Evolutionary conservation across 2,888 invertebrate genomes (phyloP).

Genomic region (Rosalia funebris): DNA sequence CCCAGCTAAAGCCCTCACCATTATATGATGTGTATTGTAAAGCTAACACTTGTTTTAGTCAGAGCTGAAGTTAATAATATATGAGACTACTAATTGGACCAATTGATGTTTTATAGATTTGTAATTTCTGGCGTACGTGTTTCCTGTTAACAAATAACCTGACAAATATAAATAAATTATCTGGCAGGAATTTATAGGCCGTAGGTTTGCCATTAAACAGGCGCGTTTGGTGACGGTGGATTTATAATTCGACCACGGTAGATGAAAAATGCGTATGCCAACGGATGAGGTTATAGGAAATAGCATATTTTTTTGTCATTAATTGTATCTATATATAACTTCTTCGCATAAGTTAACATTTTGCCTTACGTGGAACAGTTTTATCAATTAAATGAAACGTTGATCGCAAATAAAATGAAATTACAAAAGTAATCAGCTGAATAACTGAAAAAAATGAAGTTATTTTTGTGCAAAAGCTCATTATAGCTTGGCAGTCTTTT

Average conservation of each 20-base stretch:
- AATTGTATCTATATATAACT: no score
- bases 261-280: not conserved
- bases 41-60: slow-evolving; percentile 44
- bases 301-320: no score
- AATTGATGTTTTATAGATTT: slow-evolving; percentile 46
- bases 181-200: slow-evolving; percentile 34
- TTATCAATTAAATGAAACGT: no score
- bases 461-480: no score
- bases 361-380: no score
- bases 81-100: slow-evolving; percentile 46
- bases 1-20: slow-evolving; percentile 17
- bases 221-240: not conserved
- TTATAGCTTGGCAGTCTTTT: no score
- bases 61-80: slow-evolving; percentile 39
- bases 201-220: slow-evolving; percentile 9
- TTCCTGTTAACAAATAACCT: slow-evolving; percentile 41
- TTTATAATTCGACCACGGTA: not conserved
- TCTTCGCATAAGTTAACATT: no score
- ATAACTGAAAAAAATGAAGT: no score
- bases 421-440: no score
- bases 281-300: no score
- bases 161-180: slow-evolving; percentile 44
- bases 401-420: no score
- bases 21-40: slow-evolving; percentile 42
- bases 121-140: slow-evolving; percentile 36